Conservation (phyloP, 2,797 vertebrate species). For the Petrocephalus sullivani region DNA sequence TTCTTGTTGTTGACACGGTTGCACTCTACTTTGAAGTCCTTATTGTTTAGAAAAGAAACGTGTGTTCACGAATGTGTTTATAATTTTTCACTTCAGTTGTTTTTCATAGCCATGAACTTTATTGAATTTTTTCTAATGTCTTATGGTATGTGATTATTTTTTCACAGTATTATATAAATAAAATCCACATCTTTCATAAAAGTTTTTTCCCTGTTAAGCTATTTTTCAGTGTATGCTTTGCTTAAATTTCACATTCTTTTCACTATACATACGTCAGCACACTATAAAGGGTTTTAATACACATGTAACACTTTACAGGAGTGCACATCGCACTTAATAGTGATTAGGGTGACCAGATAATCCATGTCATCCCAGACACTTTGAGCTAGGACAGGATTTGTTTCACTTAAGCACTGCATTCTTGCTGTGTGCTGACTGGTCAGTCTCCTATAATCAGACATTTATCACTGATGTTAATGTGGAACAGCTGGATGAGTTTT, state of each 20-base stretch:
- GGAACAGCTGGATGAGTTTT: too few species aligned
- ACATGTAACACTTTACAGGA: neutral
- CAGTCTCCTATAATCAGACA: too few species aligned
- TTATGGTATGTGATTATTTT: constrained; percentile 77
- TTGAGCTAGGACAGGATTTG: too few species aligned
- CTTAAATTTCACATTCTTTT: neutral
- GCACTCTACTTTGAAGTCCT: constrained; percentile 47
- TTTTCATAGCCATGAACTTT: constrained; percentile 39
- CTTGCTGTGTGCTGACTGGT: too few species aligned
- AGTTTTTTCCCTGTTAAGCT: constrained; percentile 14
- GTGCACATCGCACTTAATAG: neutral
- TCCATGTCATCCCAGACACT: too few species aligned
- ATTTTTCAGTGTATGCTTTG: neutral
- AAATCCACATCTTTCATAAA: constrained; percentile 75
- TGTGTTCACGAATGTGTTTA: constrained; percentile 54
- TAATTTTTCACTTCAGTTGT: constrained; percentile 64
- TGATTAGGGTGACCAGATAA: neutral
- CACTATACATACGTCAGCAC: neutral
- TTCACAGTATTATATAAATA: constrained; percentile 80
- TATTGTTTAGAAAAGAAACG: neutral
- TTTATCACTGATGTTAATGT: too few species aligned
- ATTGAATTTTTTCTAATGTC: constrained; percentile 62
- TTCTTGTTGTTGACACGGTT: constrained; percentile 64
- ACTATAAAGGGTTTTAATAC: neutral
- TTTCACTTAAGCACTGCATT: too few species aligned